Base-by-base conservation (phyloP, 2,113 vertebrate genomes). In the Sebastes fasciatus region DNA sequence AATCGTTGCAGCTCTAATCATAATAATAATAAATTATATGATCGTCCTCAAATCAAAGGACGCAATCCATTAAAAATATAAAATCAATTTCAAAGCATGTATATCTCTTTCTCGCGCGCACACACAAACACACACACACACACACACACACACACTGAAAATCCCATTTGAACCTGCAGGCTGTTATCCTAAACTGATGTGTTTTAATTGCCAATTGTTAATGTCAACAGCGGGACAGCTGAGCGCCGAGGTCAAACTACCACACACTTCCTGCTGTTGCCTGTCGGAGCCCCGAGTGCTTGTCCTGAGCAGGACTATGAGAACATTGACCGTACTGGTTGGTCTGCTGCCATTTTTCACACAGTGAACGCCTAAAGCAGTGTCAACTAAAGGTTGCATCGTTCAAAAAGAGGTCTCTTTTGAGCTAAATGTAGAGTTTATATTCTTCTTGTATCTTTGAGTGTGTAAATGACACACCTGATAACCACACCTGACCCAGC, bases 151-250 rank as follows among this genome's bases (percentile, higher is more conserved):
- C 43, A 45, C 49, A 45, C 1, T 21, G 5, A 62, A 79, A 85
- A 79, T 34, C n/a, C 64, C 34, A 55, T 88, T 51, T 51, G 14
- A 72, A 65, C 45, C 65, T 75, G 78, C 75, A 77, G 62, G 82
- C 74, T 76, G 57, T 79, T 74, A 49, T 62, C 9, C 63, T 49
- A 49, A 49, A 17, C 72, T 54, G 45, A 63, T 68, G 66, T 71
- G 19, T 63, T 86, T 86, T 49, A 85, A 88, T 77, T 74, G 67
- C 52, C 89, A 78, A 26, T 74, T 80, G 62, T 87, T 89, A 82
- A 87, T 74, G 85, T 89, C 77, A 83, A 26, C 76, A 69, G 67
- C 71, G 49, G 60, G 73, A 79, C 79, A 62, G 78, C 77, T 55
- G 72, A 78, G 68, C 45, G 0, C 62, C 0, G 70, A 88, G 86